Evolutionary conservation across 2,797 vertebrate genomes (phyloP).

Genomic region (Morus bassanus): DNA sequence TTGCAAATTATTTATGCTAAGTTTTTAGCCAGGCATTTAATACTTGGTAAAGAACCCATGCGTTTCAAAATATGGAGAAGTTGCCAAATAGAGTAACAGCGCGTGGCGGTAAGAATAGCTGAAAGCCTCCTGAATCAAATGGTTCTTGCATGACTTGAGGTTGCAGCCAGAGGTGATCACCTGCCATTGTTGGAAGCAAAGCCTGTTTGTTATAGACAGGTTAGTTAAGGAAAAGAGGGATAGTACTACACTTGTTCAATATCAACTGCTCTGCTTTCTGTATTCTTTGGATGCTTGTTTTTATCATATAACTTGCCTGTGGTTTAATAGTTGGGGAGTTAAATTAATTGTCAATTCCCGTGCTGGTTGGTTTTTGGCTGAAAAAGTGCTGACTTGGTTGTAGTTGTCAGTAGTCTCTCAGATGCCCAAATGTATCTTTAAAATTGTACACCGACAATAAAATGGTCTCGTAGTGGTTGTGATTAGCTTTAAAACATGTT

Average conservation of each 20-base stretch:
- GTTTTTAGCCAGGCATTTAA: not conserved
- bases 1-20: not conserved
- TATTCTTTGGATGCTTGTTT: not conserved
- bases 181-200: not conserved
- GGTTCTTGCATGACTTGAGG: not conserved
- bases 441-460: not conserved
- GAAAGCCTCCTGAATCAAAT: not conserved
- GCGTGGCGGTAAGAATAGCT: not conserved
- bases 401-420: not conserved
- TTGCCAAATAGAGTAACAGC: not conserved
- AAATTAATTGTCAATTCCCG: not conserved
- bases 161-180: not conserved
- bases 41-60: not conserved
- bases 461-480: not conserved
- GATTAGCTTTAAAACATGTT: not conserved
- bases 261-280: not conserved
- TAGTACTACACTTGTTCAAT: not conserved
- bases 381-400: not conserved
- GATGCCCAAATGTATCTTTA: not conserved
- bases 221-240: not conserved
- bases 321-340: not conserved
- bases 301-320: not conserved
- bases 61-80: rapidly evolving
- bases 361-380: not conserved
- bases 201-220: not conserved